Evolutionary conservation across 2,797 vertebrate genomes (phyloP).

Genomic region (Amblyraja radiata): DNA sequence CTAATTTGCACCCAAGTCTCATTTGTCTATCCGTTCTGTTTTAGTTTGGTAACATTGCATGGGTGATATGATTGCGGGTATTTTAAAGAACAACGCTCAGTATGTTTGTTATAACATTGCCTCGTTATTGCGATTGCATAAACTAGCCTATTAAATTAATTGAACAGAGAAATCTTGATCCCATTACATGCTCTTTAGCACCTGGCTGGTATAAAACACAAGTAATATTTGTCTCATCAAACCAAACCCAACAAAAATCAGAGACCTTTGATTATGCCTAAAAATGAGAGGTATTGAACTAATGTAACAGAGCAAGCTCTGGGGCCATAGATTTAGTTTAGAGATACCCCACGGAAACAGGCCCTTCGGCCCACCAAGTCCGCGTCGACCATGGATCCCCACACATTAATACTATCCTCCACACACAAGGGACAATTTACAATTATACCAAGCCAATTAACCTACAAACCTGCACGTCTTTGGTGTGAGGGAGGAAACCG

Average conservation of each 20-base stretch:
- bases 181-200: background rate
- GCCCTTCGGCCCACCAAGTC: too few species aligned
- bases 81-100: background rate
- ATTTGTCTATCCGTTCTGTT: background rate
- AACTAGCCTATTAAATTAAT: background rate
- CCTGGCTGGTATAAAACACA: background rate
- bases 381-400: too few species aligned
- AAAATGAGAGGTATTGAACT: background rate
- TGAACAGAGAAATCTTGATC: background rate
- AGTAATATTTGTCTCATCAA: background rate
- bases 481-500: too few species aligned
- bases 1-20: background rate
- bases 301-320: background rate
- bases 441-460: too few species aligned
- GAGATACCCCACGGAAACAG: too few species aligned
- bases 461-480: too few species aligned
- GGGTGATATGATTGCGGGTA: background rate
- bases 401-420: too few species aligned
- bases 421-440: too few species aligned
- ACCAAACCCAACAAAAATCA: background rate
- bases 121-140: background rate
- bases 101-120: background rate
- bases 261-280: background rate
- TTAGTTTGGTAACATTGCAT: background rate
- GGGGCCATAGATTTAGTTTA: background rate